Conservation (phyloP, 2,888 invertebrate genomes). For the Pseudanteris insignis region DNA sequence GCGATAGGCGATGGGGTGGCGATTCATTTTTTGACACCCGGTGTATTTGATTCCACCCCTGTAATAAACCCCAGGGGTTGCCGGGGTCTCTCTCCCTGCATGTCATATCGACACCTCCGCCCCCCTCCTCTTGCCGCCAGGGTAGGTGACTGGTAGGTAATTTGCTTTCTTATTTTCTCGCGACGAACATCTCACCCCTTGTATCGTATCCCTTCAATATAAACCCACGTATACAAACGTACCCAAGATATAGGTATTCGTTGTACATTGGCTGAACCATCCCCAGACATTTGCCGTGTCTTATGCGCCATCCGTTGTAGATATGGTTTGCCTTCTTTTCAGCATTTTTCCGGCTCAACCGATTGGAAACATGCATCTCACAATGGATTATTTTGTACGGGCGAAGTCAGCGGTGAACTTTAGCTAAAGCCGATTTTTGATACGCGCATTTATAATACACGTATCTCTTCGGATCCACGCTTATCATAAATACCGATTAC, state of each 20-base stretch:
- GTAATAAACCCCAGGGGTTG: slow-evolving; percentile 66
- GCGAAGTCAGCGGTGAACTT: slow-evolving; percentile 29
- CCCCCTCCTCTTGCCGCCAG: slow-evolving; percentile 45
- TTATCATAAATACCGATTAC: too few relatives aligned
- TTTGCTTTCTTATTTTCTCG: slow-evolving; percentile 65
- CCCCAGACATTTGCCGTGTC: slow-evolving; percentile 16
- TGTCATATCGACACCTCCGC: slow-evolving; percentile 66
- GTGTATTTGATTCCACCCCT: slow-evolving; percentile 67
- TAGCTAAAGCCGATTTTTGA: slow-evolving; percentile 17
- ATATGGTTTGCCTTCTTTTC: slow-evolving; percentile 38
- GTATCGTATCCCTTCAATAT: slow-evolving; percentile 38
- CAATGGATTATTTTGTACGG: slow-evolving; percentile 39
- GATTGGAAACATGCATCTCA: slow-evolving; percentile 34
- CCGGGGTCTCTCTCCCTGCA: slow-evolving; percentile 54
- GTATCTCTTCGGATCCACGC: neutral
- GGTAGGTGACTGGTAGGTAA: slow-evolving; percentile 62
- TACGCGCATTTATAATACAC: slow-evolving; percentile 16
- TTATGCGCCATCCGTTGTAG: slow-evolving; percentile 31
- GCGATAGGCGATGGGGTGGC: slow-evolving; percentile 52
- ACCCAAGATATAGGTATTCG: too few relatives aligned
- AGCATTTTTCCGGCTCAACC: slow-evolving; percentile 33
- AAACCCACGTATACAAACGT: slow-evolving; percentile 29
- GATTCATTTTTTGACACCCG: slow-evolving; percentile 67
- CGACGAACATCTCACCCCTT: slow-evolving; percentile 48
- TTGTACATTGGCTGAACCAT: too few relatives aligned